Conservation (phyloP, 2,113 vertebrate species). For the Cercopithecus mona region DNA sequence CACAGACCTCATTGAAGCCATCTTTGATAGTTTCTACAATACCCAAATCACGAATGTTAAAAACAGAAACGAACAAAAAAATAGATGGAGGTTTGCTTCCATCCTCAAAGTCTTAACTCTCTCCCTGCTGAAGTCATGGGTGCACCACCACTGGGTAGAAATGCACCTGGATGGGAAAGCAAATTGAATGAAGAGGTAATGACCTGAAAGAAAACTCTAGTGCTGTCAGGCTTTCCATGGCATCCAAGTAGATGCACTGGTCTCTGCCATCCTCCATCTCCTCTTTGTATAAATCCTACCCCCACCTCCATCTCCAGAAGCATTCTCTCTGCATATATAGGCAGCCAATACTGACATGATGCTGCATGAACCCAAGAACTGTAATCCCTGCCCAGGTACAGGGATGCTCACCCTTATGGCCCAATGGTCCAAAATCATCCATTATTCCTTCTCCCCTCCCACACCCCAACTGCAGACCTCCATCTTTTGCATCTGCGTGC, state of each 20-base stretch:
- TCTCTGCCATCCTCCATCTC: neutral
- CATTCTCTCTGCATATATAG: neutral
- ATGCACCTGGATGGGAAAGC: neutral
- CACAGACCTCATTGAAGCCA: neutral
- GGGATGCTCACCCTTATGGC: no score
- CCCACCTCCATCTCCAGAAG: neutral
- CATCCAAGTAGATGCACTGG: neutral
- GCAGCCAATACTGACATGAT: neutral
- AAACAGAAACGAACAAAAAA: neutral
- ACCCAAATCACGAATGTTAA: neutral
- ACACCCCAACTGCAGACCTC: neutral
- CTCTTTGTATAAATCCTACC: neutral
- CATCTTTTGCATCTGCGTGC: neutral
- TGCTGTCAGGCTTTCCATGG: neutral
- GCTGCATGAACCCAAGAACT: neutral
- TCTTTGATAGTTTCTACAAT: neutral
- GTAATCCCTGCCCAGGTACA: neutral
- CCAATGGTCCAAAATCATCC: neutral
- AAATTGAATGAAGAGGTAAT: neutral
- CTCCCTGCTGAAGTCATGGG: neutral
- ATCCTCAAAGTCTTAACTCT: neutral
- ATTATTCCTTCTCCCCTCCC: neutral
- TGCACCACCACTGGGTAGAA: neutral
- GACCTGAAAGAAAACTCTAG: neutral
- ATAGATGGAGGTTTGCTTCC: neutral